A percentile compares a stretch with the other conserved stretches of the same genome.
These are phyloP conservation scores for Blastobasis lacticolella DNA, from an alignment of 2,888 invertebrate genomes.

Conservation along the genomic window DNA sequence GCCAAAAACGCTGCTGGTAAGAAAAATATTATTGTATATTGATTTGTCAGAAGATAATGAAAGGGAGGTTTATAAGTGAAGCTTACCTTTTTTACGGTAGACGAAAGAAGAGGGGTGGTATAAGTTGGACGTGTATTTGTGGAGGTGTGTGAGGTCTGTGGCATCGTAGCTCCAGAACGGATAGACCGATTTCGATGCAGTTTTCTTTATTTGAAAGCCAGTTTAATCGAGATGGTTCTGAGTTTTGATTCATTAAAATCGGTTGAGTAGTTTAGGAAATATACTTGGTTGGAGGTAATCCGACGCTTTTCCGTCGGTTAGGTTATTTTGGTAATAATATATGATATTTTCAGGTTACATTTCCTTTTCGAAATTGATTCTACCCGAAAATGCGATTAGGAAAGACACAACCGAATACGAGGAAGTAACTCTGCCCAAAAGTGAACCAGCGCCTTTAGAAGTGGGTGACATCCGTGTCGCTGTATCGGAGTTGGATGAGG, in stretches of 20 bases:
- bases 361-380: slow-evolving; percentile 82
- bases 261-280: no score
- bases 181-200: no score
- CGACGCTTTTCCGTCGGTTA: slow-evolving; percentile 8
- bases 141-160: background rate
- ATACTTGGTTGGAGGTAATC: background rate
- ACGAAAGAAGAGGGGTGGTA: no score
- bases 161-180: no score
- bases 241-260: no score
- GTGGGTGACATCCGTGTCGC: slow-evolving; percentile 78
- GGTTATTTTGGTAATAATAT: slow-evolving; percentile 3
- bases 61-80: background rate
- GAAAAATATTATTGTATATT: background rate
- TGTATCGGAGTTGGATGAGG: slow-evolving; percentile 78
- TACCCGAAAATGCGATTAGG: slow-evolving; percentile 86
- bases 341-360: slow-evolving; percentile 76
- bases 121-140: background rate
- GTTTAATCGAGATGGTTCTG: no score
- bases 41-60: no score
- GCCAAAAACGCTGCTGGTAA: slow-evolving; percentile 79
- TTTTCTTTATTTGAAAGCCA: no score
- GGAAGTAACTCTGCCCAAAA: slow-evolving; percentile 88
- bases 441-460: slow-evolving; percentile 71
- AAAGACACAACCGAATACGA: slow-evolving; percentile 85
- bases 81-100: background rate